Conservation (phyloP, 2,113 vertebrate species). For the Entomyzon cyanotis region DNA sequence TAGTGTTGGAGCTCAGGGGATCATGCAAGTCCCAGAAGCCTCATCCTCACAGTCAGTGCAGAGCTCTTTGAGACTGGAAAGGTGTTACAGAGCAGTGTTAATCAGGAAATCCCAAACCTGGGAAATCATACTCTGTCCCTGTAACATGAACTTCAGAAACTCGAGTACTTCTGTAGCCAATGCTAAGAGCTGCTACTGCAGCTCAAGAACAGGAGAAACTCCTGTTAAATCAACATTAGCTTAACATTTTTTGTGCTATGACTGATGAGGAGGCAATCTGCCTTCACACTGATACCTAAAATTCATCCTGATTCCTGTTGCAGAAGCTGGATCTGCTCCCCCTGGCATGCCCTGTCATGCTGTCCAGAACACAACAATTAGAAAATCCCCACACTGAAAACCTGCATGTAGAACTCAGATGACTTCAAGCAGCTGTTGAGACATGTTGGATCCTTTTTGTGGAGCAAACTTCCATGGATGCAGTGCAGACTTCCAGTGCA, state of each 20-base stretch:
- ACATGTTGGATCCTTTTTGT: not conserved
- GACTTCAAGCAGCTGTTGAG: not conserved
- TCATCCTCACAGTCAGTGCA: fast-evolving
- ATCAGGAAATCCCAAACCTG: not conserved
- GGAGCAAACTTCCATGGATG: not conserved
- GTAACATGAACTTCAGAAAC: not conserved
- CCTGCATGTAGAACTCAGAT: not conserved
- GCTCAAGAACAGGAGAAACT: not conserved
- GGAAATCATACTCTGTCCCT: not conserved
- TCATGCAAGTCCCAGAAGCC: not conserved
- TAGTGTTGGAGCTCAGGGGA: not conserved
- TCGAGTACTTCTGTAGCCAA: fast-evolving
- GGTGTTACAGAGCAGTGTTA: not conserved
- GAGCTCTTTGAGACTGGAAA: not conserved
- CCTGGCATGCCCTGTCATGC: not conserved
- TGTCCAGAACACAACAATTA: not conserved
- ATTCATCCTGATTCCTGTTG: not conserved
- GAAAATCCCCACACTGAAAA: not conserved
- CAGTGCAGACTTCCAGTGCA: not conserved
- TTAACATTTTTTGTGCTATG: not conserved
- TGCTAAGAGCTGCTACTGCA: not conserved
- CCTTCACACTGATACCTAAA: not conserved
- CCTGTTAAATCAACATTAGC: not conserved
- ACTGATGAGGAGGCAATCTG: not conserved
- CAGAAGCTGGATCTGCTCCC: not conserved